Conservation (phyloP, 1,140 invertebrate species). For the Globodera rostochiensis region DNA sequence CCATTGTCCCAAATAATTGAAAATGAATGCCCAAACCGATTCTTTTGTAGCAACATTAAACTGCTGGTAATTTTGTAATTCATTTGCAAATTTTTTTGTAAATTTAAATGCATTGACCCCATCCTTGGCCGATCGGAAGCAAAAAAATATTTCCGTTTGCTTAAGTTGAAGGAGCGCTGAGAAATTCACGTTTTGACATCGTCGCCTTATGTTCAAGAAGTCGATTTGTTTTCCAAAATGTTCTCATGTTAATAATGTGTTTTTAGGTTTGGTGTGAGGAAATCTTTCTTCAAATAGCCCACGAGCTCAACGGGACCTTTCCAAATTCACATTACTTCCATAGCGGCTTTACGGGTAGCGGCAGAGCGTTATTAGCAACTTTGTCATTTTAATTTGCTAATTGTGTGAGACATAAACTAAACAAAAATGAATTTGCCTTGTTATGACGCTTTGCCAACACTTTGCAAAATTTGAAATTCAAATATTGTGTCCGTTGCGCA, state of each 20-base stretch:
- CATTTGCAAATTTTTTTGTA: conserved; percentile 65
- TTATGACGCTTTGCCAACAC: no score
- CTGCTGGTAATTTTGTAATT: conserved; percentile 70
- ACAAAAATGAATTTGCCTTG: no score
- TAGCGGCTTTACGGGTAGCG: conserved; percentile 88
- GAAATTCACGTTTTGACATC: conserved; percentile 75
- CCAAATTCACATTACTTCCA: conserved; percentile 89
- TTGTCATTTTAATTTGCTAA: background rate
- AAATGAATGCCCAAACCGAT: background rate
- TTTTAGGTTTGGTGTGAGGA: conserved; percentile 74
- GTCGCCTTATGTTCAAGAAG: conserved; percentile 83
- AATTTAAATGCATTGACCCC: conserved; percentile 71
- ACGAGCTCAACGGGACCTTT: conserved; percentile 64
- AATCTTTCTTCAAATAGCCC: conserved; percentile 73
- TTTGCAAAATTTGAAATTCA: no score
- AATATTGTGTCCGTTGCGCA: no score
- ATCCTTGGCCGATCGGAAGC: conserved; percentile 66
- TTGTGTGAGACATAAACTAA: no score
- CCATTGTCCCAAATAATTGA: background rate
- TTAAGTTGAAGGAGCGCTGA: conserved; percentile 79
- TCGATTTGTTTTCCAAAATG: conserved; percentile 65
- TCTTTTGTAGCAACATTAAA: conserved; percentile 70
- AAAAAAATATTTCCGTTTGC: conserved; percentile 78
- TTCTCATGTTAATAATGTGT: background rate
- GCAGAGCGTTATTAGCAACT: conserved; percentile 81